These are phyloP conservation scores for Epinephelus cyanopodus DNA, from an alignment of 2,113 vertebrate species.

Conservation along the genomic window DNA sequence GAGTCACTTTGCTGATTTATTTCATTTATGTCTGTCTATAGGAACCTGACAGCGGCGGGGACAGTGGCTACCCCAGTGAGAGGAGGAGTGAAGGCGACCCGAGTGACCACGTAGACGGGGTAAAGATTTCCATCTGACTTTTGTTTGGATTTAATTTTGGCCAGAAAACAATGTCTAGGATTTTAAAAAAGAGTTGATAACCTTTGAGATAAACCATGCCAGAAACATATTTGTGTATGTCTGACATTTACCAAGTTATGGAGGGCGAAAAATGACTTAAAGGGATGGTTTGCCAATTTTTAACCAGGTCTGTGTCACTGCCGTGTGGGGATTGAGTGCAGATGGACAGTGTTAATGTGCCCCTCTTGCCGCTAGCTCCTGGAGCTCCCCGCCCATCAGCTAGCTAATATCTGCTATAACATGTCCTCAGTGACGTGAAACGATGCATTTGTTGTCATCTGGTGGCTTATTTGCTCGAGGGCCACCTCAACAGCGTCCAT, in stretches of 20 bases:
- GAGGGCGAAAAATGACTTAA: no score
- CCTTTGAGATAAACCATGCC: not conserved
- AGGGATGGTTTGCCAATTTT: no score
- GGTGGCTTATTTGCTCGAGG: no score
- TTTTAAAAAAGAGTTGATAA: not conserved
- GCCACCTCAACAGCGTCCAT: no score
- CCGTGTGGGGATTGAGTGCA: no score
- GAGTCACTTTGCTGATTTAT: not conserved
- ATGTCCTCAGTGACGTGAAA: no score
- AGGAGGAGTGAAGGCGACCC: constrained; percentile 92
- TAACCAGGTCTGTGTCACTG: no score
- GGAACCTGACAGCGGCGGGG: constrained; percentile 94
- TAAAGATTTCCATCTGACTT: constrained; percentile 56
- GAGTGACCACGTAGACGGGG: constrained; percentile 88
- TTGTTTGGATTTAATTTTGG: not conserved
- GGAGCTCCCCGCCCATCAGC: no score
- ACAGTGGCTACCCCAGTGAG: constrained; percentile 97
- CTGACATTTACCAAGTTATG: not conserved
- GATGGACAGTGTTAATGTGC: no score
- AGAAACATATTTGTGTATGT: not conserved
- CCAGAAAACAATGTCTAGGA: not conserved
- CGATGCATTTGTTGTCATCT: no score
- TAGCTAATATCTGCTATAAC: no score
- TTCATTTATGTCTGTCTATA: constrained; percentile 49
- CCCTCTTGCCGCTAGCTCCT: no score